Evolutionary conservation across 2,888 invertebrate genomes (phyloP), one percentile per base, ranked within the genome.

Genomic region (Mellilla xanthometata): DNA sequence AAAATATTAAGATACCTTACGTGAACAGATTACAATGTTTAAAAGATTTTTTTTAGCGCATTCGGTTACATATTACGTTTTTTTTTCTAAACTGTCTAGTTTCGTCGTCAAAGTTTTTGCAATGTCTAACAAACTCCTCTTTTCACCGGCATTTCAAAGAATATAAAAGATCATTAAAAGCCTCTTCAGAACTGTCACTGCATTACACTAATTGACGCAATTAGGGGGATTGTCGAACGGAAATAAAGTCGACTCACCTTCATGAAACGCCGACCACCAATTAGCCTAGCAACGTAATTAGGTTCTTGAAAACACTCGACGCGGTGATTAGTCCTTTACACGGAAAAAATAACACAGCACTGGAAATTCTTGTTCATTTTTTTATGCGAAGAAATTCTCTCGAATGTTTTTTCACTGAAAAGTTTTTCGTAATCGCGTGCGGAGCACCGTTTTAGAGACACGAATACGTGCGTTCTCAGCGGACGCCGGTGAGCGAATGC

Each of bases 181-280:
- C 76, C 81, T 84, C 82, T 81, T 81, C 81, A 83, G 83, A 85
- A 77, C 84, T 87, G 89, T 87, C 86, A 85, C 82, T 84, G 81
- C 85, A 89, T 87, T 88, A 88, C 85, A 84, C 88, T 88, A 89
- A 89, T 89, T 87, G 88, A 85, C 76, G 82, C 86, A 88, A 87
- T 88, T 88, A 89, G 87, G 86, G 86, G 85, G 85, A 89, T 88
- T 87, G 84, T 84, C 79, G 85, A 86, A 88, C 87, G 87, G 86
- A 89, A 89, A 89, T 88, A 87, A 89, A 88, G 84, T 82, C 83
- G 77, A 75, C 88, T 88, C 84, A 89, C 89, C 89, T 89, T 89
- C 88, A 89, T 89, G 85, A 84, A 88, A 85, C 83, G 85, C 82
- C 83, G 82, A 83, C 77, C 38, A 81, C 85, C 87, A 88, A 89